phyloP scores from a whole-genome alignment of 2,888 invertebrate genomes.

The Palloptera scutellata region DNA sequence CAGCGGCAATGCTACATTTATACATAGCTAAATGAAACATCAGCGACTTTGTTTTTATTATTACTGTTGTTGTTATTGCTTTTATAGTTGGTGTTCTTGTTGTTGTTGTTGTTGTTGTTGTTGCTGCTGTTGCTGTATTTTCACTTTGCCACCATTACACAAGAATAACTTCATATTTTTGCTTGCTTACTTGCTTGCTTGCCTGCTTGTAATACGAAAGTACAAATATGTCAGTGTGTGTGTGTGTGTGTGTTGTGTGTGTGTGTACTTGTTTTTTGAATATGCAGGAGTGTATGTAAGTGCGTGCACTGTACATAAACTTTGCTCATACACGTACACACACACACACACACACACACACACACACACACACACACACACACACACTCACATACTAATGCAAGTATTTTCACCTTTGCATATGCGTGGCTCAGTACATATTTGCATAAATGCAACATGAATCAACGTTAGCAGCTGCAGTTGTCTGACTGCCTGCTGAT shows the following conservation, averaged over 20 bases:
- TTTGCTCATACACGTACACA: slow-evolving; percentile 26
- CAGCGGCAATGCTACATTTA: not conserved
- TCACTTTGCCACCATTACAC: not conserved
- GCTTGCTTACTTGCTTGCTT: not conserved
- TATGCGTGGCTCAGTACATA: no score
- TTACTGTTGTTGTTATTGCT: not conserved
- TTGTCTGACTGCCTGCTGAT: not conserved
- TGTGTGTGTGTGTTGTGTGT: no score
- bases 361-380: slow-evolving; percentile 10
- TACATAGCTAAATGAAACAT: not conserved
- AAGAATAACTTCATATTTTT: not conserved
- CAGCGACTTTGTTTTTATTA: not conserved
- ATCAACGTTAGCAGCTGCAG: not conserved
- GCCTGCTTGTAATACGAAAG: not conserved
- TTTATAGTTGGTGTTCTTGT: not conserved
- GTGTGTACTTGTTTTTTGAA: no score
- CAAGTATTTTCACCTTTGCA: not conserved
- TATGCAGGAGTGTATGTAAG: no score
- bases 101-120: not conserved
- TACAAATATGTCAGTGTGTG: not conserved
- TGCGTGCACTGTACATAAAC: no score
- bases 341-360: slow-evolving; percentile 20
- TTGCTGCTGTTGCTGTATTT: not conserved
- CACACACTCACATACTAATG: not conserved
- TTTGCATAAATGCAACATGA: not conserved